Evolutionary conservation across 2,888 invertebrate species (phyloP), one percentile per base, ranked within the genome.

Genomic region (Eilema caniola): DNA sequence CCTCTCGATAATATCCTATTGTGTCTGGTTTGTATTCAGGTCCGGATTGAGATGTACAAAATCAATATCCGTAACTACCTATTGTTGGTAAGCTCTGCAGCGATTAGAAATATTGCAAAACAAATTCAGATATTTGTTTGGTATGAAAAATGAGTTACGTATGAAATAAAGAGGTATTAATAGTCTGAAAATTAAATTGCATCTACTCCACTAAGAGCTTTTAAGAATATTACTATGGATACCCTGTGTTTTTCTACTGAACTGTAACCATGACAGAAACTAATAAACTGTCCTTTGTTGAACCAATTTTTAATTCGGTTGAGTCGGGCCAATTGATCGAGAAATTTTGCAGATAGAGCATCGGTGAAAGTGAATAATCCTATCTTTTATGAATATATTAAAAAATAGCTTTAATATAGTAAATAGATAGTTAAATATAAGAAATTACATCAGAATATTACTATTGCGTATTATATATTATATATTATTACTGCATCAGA

Each of bases 21-120:
- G 74, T 81, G 14, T 76, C 37, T 66, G 37, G 41, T 37, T 41
- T 61, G 66, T 74, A 76, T 76, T 71, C 82, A 20, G n/a, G n/a
- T 31, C 2, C 69, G 68, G 75, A 79, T 71, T 69, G 59, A 63
- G 70, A 72, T 68, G 71, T 69, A 66, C 63, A 25, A 72, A 24
- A 75, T 77, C 71, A 67, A 64, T 63, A 28, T 64, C 70, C 31
- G 2, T 25, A 72, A 62, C 66, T 62, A 72, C 20, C 64, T 66
- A 69, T 81, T 81, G 72, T 80, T 64, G 24, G 20, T 23, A 23
- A 67, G 5, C 24, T 65, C 37, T 62, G n/a, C 24, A 3, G 24
- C 24, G 25, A 61, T 14, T 61, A 69, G 66, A 66, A 66, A 60
- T 66, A 68, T 66, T 47, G 28, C 53, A 65, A 66, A 62, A 67